These are phyloP conservation scores for Schizothorax lantsangensis DNA, from an alignment of 2,797 vertebrate genomes.

Conservation along the genomic window DNA sequence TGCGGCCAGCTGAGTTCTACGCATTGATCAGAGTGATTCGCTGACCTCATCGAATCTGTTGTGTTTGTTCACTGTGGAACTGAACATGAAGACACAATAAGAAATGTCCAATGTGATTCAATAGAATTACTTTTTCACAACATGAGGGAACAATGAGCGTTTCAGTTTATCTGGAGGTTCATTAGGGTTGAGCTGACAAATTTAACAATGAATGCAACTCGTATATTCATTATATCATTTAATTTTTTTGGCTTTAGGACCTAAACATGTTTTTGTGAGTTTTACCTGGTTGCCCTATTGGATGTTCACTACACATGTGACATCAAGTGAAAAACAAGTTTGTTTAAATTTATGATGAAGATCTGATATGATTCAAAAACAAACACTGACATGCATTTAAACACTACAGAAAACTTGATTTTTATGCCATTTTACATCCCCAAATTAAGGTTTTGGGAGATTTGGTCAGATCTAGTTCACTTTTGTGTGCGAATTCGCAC, in stretches of 20 bases:
- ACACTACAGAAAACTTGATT: background rate
- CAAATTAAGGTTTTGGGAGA: background rate
- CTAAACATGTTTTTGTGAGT: background rate
- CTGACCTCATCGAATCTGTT: background rate
- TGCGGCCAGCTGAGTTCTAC: background rate
- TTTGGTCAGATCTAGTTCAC: background rate
- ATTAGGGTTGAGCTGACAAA: background rate
- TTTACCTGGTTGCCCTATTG: background rate
- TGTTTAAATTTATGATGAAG: background rate
- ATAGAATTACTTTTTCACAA: background rate
- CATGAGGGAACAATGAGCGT: background rate
- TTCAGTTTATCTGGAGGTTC: background rate
- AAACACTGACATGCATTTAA: background rate
- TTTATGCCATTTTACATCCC: background rate
- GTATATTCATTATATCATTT: too few relatives aligned
- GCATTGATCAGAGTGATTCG: background rate
- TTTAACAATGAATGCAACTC: background rate
- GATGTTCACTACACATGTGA: background rate
- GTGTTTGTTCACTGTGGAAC: background rate
- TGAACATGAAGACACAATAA: constrained; percentile 4
- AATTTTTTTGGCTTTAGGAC: too few relatives aligned
- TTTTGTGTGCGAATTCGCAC: background rate
- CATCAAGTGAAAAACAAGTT: background rate
- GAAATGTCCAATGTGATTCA: background rate
- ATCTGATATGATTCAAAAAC: background rate